Base-by-base conservation (phyloP, 2,797 vertebrate genomes). In the Cirrhinus mrigala region DNA sequence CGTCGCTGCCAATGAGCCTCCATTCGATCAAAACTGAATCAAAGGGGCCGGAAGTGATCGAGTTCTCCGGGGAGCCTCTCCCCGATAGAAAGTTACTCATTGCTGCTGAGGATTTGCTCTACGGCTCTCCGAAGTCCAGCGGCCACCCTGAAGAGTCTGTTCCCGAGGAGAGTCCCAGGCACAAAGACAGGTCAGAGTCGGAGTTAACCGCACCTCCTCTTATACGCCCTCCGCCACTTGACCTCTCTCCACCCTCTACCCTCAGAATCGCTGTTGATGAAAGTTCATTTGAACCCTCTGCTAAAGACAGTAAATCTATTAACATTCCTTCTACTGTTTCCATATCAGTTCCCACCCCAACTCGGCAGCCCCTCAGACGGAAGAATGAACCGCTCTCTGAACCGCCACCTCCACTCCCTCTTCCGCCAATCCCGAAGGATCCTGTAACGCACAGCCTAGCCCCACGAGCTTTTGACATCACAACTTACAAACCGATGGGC, bases 401-500 rank as follows among this genome's bases (percentile, higher is more conserved):
- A 69, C 94, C 94, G 86, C 91, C 91, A 0, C 90, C 91, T 6
- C 85, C 84, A 24, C 3, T 64, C 48, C 46, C 88, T 76, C 81
- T 76, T 48, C 91, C 93, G 1, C 84, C 89, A 33, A 92, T 92
- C 66, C 54, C 92, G 46, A 95, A 93, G 87, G 96, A 95, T 2
- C 2, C 87, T 46, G 89, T 81, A 56, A 66, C 91, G 33, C 79
- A 77, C 24, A 91, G 82, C 86, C 84, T 94, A 6, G 82, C 91
- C 2, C 88, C 91, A 12, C 92, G 90, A 79, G 88, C 96, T 9
- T 98, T 98, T 92, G 97, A 98, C 93, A 94, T 99, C 64, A 94
- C 95, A 44, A 91, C 96, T 18, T 99, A 98, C 44, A 99, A 98
- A 88, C 97, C 98, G 0, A 97, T 98, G 90, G 98, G 97, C 78